Conservation (phyloP, 1,140 invertebrate genomes). For the Daktulosphaira vitifoliae region DNA sequence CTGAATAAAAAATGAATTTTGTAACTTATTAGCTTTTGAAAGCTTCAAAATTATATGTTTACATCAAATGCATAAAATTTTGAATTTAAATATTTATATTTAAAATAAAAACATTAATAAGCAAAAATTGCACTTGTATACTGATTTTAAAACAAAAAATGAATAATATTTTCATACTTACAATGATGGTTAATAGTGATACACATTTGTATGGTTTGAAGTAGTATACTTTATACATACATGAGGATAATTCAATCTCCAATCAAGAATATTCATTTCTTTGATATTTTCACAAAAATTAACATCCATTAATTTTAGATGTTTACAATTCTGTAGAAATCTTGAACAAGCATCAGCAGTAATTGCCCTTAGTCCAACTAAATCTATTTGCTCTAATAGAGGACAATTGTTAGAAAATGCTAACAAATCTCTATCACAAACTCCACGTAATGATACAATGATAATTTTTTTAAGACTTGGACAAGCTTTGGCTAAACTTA, state of each 20-base stretch:
- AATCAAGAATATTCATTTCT: constrained; percentile 55
- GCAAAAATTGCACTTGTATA: too few species aligned
- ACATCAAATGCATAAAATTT: too few species aligned
- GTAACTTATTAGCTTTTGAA: too few species aligned
- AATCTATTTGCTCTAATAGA: constrained; percentile 65
- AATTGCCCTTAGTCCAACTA: constrained; percentile 68
- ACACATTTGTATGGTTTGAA: constrained; percentile 38
- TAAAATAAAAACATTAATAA: too few species aligned
- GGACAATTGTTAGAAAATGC: constrained; percentile 57
- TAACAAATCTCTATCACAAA: constrained; percentile 65
- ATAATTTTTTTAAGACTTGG: constrained; percentile 63
- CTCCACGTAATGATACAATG: constrained; percentile 63
- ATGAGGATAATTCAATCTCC: constrained; percentile 52
- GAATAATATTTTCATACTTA: neutral
- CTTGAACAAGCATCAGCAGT: constrained; percentile 57
- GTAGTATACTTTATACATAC: constrained; percentile 50
- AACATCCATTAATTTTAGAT: constrained; percentile 68
- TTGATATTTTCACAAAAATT: constrained; percentile 76
- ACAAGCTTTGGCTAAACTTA: constrained; percentile 49
- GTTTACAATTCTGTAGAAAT: constrained; percentile 54
- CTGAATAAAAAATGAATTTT: too few species aligned
- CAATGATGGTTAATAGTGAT: constrained; percentile 34
- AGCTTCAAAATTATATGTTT: too few species aligned
- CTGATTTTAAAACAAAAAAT: too few species aligned
- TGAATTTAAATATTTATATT: too few species aligned